Evolutionary conservation across 2,888 invertebrate species (phyloP), one percentile per base, ranked within the genome.

Genomic region (Aphodius sticticus): DNA sequence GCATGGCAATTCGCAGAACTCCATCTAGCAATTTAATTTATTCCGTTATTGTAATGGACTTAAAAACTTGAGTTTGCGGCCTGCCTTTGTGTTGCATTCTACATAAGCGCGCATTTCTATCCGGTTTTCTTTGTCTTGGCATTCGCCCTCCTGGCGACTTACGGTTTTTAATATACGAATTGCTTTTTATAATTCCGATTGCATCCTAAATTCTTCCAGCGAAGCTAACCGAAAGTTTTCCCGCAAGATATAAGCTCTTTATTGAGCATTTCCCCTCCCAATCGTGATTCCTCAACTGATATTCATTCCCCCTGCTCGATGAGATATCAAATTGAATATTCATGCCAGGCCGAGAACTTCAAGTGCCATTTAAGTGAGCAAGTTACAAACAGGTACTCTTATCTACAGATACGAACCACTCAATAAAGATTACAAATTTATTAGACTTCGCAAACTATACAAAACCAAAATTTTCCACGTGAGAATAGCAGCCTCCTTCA

Each of bases 1-100:
- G 53, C 53, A 53, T 53, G 7, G 9, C 9, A 53, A 53, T 53
- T 53, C 53, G 53, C 53, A 53, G 12, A 53, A 9, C 53, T 53
- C 53, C 36, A 74, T 74, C 53, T 53, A 53, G 53, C 12, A 12
- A 12, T 53, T 70, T 70, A 70, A 26, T 70, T 70, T 74, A 74
- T 36, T 74, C 53, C 53, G 53, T 53, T 53, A 12, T 12, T 12
- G 53, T 53, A 53, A 53, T 12, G 53, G 53, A 53, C 7, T 53
- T 53, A 12, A 53, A 53, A 53, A 53, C 7, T 26, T 3, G 26
- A 26, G 3, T 26, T 26, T 26, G 26, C 26, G 26, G 26, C 26
- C 26, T 26, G 26, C 7, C 53, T 53, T 53, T 53, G 9, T 53
- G 53, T 53, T 53, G 53, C 53, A 53, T 53, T 12, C 53, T 53